Evolutionary conservation across 2,888 invertebrate species (phyloP), one percentile per base, ranked within the genome.

Genomic region (Crioceris asparagi): DNA sequence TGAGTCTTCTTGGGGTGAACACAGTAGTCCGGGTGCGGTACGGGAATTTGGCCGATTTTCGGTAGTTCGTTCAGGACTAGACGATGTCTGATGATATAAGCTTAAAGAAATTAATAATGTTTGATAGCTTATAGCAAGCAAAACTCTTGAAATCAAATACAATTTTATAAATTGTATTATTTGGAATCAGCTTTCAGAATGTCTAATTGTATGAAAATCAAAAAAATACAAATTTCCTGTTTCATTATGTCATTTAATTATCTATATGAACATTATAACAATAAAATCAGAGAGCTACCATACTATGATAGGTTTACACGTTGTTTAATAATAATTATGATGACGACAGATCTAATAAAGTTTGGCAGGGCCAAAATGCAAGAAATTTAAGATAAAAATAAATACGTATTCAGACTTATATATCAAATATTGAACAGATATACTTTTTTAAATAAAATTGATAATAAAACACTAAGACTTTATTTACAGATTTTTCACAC

Each of bases 261-360:
- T 60, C 61, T 64, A 62, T 61, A 61, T 61, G 62, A 64, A 64
- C 61, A 62, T 62, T 61, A 56, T 64, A 64, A 63, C 62, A 64
- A 62, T 62, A 4, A 61, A 63, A 61, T 61, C 60, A 64, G 63
- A 62, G 63, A 62, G 63, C 63, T 64, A 62, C 60, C 61, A 60
- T 62, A 55, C 60, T 60, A 59, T 55, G 57, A 57, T 60, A 60
- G 57, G 59, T 60, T 57, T 61, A 61, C 58, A 60, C 57, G 56
- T 56, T 57, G 57, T 52, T 54, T 53, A 53, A 50, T 49, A 51
- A 55, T 57, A 56, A 52, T 54, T 53, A 53, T 51, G 49, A 52
- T 47, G 51, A 59, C 52, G 59, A 57, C 61, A 63, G 61, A 62
- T 61, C 61, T 58, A 60, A 47, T 48, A 50, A 42, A 47, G 40